phyloP scores from a whole-genome alignment of 2,797 vertebrate species.

The Okamejei kenojei region DNA sequence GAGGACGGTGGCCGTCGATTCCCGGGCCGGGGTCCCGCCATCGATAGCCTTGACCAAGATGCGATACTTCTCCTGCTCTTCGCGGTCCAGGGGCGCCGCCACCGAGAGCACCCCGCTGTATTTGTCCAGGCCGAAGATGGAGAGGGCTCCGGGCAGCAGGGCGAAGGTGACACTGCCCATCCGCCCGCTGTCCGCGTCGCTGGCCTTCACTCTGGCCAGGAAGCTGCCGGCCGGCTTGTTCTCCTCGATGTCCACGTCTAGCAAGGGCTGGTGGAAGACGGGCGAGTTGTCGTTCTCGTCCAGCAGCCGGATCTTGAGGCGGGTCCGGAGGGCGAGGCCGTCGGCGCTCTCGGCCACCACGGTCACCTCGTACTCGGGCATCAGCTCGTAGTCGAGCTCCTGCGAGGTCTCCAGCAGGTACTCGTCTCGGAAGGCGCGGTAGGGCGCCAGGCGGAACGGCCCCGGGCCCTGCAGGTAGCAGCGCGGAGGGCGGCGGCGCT shows the following conservation, averaged over 20 bases:
- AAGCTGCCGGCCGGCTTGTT: constrained; percentile 85
- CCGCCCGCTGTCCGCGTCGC: constrained; percentile 79
- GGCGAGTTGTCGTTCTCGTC: constrained; percentile 95
- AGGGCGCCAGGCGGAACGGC: constrained; percentile 79
- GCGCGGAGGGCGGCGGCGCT: constrained; percentile 68
- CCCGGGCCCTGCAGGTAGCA: constrained; percentile 80
- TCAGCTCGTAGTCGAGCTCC: constrained; percentile 79
- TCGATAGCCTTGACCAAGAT: constrained; percentile 87
- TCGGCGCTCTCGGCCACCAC: constrained; percentile 69
- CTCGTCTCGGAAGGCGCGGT: constrained; percentile 78
- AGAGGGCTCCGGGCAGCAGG: constrained; percentile 78
- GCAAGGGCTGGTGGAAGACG: constrained; percentile 74
- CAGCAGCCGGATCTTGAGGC: constrained; percentile 75
- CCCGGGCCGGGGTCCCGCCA: constrained; percentile 75
- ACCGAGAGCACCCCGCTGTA: constrained; percentile 79
- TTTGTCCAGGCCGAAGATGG: constrained; percentile 76
- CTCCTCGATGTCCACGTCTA: constrained; percentile 86
- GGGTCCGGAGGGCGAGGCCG: constrained; percentile 70
- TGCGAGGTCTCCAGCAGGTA: constrained; percentile 87
- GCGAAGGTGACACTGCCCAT: constrained; percentile 78
- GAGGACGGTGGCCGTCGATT: constrained; percentile 81
- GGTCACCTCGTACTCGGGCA: constrained; percentile 73
- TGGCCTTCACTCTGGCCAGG: constrained; percentile 77
- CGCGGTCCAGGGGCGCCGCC: constrained; percentile 79
- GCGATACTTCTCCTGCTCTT: constrained; percentile 88